Percentiles rank a stretch among this genome's conserved stretches.
These are phyloP conservation scores for Euura saliciscinereae DNA, from an alignment of 1,140 invertebrate genomes.

Conservation along the genomic window DNA sequence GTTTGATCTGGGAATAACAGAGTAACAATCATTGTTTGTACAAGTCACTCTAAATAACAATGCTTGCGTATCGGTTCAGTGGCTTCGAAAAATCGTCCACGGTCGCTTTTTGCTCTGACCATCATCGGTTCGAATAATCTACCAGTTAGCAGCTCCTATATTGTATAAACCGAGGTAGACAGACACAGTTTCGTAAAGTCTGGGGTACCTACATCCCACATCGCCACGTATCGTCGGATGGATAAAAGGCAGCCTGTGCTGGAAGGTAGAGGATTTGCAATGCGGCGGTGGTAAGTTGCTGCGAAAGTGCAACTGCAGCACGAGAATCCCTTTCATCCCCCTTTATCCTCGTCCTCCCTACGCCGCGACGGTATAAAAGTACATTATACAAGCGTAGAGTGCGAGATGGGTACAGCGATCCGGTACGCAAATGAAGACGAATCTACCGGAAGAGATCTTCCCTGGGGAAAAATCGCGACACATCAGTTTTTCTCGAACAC, in stretches of 20 bases:
- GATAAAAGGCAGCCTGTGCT: neutral
- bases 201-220: neutral
- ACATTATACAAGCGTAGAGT: too few relatives aligned
- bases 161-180: neutral
- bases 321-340: neutral
- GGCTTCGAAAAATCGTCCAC: neutral
- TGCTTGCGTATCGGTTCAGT: neutral
- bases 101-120: neutral
- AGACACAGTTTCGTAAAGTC: neutral
- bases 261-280: neutral
- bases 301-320: neutral
- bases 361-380: too few relatives aligned
- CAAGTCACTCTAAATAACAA: neutral
- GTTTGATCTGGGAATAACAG: too few relatives aligned
- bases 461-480: too few relatives aligned
- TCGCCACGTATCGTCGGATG: neutral
- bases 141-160: neutral
- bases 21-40: neutral
- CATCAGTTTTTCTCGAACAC: too few relatives aligned
- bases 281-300: neutral
- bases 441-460: too few relatives aligned
- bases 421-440: too few relatives aligned
- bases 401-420: too few relatives aligned
- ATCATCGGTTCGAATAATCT: neutral
- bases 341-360: too few relatives aligned